Conservation (phyloP, 2,797 vertebrate species). For the Rhinoraja longicauda region DNA sequence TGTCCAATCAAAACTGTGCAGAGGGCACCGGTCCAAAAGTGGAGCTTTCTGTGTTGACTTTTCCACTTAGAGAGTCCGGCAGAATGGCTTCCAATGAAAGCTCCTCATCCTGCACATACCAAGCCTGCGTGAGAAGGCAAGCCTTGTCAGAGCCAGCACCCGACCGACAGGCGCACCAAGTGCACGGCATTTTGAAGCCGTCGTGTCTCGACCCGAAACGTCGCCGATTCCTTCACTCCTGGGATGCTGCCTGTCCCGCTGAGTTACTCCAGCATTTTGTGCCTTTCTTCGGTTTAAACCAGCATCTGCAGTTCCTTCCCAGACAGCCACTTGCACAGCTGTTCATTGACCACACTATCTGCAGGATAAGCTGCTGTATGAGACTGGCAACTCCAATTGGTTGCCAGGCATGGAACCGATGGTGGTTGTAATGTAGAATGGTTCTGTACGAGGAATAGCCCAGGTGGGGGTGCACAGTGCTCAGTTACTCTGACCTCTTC, state of each 20-base stretch:
- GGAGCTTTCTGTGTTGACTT: slow-evolving; percentile 16
- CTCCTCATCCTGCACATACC: not conserved
- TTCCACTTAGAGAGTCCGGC: slow-evolving; percentile 23
- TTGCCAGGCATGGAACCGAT: not conserved
- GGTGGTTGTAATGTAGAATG: not conserved
- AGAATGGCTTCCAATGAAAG: slow-evolving; percentile 29
- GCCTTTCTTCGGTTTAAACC: no score
- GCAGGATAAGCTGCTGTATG: not conserved
- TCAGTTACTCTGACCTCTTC: not conserved
- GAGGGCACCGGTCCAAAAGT: slow-evolving; percentile 16
- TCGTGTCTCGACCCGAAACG: no score
- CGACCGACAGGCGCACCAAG: not conserved
- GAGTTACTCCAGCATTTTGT: no score
- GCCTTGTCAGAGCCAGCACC: not conserved
- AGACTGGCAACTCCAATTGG: not conserved
- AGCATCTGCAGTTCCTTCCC: no score
- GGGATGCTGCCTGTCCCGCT: no score
- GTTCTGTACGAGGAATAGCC: no score
- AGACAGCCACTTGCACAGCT: not conserved
- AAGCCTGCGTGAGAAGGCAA: not conserved
- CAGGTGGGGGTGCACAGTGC: not conserved
- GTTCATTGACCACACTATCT: not conserved
- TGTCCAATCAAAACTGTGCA: slow-evolving; percentile 34
- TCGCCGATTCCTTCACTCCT: no score
- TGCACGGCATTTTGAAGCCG: no score